These are phyloP conservation scores for Rhombomys opimus DNA, from an alignment of 2,113 vertebrate species.

Conservation along the genomic window DNA sequence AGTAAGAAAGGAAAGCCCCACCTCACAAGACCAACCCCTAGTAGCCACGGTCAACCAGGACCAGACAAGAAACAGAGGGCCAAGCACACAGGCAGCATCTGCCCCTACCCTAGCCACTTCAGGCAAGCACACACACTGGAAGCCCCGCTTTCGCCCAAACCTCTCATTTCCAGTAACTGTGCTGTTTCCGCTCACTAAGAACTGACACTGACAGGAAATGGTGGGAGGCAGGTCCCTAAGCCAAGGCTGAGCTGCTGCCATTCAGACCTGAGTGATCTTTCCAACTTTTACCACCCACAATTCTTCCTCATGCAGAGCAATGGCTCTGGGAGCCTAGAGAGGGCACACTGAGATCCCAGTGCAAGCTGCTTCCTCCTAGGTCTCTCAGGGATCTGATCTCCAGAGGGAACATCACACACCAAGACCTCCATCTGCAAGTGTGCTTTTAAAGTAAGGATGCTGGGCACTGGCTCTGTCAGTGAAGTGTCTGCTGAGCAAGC, in stretches of 20 bases:
- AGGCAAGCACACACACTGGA: constrained; percentile 9
- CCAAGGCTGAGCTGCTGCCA: rapidly evolving
- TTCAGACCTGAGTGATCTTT: background rate
- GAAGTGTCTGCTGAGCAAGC: background rate
- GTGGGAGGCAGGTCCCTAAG: constrained; percentile 63
- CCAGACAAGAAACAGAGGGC: background rate
- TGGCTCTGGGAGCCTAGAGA: background rate
- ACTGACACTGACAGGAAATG: constrained; percentile 65
- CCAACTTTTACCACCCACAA: constrained; percentile 8
- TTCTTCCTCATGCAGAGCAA: background rate
- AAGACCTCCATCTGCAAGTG: background rate
- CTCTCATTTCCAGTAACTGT: constrained; percentile 78
- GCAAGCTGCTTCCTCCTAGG: background rate
- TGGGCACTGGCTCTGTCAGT: background rate
- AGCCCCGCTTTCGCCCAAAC: constrained; percentile 26
- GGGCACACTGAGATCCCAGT: too few species aligned
- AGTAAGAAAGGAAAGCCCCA: background rate
- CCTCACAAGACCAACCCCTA: background rate
- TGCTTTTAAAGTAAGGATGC: background rate
- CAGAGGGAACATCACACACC: too few species aligned
- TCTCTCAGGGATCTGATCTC: background rate
- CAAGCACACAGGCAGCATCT: rapidly evolving
- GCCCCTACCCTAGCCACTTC: background rate
- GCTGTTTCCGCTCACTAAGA: constrained; percentile 60
- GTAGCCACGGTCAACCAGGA: background rate